Base-by-base conservation (phyloP, 92 coral and sea anemone species). In the Palythoa caribaeorum region DNA sequence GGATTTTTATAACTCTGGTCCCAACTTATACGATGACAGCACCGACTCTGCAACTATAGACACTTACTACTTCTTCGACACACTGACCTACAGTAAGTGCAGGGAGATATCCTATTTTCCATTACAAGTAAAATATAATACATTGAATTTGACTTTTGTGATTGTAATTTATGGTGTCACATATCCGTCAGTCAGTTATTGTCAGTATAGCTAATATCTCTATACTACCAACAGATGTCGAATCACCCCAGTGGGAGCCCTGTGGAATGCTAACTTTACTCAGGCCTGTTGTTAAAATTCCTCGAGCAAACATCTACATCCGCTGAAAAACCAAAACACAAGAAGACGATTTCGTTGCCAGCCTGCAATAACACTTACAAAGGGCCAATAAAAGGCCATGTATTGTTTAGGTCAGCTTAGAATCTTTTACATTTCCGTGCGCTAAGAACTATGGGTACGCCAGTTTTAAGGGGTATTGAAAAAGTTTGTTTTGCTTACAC, bases 201-300 rank as follows among this genome's bases (percentile, higher is more conserved):
- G 28, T 28, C 11, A 55, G 14, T 55, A 55, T 3, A 0, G 28
- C 35, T 63, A 63, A 63, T 63, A 9, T 63, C 6, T 17, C 70
- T 63, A 63, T 63, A 1, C 28, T 63, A 1, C 70, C 70, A 63
- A 63, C 70, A 63, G 70, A 63, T n/a, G 70, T 63, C 10, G 70
- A 63, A 21, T 63, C 70, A 3, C 70, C 70, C 20, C 70, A 63
- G 21, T 63, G 70, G 70, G 70, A 63, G 70, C 70, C 70, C 70
- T 63, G 70, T 63, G 70, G 70, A 63, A 63, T 63, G 70, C 70
- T 63, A 17, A 63, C 70, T 63, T 9, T 16, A 1, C 70, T 63
- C 70, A 63, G 70, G 10, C 70, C 70, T 6, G 9, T 63, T 19
- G n/a, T 17, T 9, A 17, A 63, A 63, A 20, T 8, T 17, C 70